These are phyloP conservation scores for Cichladusa arquata DNA, from an alignment of 2,113 vertebrate genomes.

Conservation along the genomic window DNA sequence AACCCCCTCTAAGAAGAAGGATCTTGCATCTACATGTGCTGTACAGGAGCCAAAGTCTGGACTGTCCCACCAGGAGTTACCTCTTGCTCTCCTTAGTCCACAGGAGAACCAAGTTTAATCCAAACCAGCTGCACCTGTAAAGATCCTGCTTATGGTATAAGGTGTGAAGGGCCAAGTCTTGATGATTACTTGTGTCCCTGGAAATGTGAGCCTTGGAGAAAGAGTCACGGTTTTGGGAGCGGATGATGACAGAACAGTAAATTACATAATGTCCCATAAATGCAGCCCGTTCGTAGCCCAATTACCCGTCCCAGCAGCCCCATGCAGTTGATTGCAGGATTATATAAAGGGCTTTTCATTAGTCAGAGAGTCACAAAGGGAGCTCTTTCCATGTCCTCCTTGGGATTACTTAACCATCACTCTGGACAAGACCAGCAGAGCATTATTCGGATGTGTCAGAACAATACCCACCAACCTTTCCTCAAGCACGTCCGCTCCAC, in stretches of 20 bases:
- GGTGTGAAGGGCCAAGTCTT: background rate
- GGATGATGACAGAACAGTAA: background rate
- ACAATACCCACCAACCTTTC: background rate
- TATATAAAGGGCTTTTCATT: conserved; percentile 69
- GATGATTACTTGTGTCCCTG: background rate
- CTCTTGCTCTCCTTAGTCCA: background rate
- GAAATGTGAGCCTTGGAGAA: background rate
- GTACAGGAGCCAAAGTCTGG: background rate
- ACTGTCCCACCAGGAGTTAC: background rate
- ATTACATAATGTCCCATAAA: conserved; percentile 61
- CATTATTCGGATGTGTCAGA: background rate
- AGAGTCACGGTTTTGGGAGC: background rate
- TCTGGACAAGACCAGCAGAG: conserved; percentile 3
- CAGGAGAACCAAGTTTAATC: background rate
- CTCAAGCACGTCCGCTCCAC: background rate
- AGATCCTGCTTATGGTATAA: background rate
- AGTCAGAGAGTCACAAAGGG: conserved; percentile 52
- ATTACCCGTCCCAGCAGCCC: conserved; percentile 57
- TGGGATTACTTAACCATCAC: conserved; percentile 35
- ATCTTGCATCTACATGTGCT: background rate
- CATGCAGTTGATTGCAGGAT: conserved; percentile 63
- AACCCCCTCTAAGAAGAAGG: background rate
- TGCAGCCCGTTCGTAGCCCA: conserved; percentile 25
- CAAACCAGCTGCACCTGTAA: background rate
- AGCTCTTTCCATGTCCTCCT: conserved; percentile 44